These are phyloP conservation scores for Orientallactaga bullata DNA, from an alignment of 2,113 vertebrate species.

Conservation along the genomic window DNA sequence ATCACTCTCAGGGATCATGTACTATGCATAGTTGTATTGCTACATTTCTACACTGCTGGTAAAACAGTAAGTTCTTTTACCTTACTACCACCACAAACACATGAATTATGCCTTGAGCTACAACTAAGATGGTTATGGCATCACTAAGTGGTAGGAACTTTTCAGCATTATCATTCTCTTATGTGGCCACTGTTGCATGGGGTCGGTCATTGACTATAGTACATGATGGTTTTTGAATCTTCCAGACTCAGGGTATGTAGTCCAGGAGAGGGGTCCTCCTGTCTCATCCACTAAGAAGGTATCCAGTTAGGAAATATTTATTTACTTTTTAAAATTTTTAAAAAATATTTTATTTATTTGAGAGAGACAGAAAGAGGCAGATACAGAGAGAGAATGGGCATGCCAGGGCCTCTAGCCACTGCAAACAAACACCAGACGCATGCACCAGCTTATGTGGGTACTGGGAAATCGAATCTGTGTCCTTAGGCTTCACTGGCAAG, in stretches of 20 bases:
- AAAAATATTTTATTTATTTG: too few species aligned
- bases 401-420: too few species aligned
- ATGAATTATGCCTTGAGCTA: background rate
- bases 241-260: background rate
- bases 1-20: background rate
- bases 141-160: background rate
- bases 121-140: background rate
- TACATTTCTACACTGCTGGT: background rate
- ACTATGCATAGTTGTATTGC: background rate
- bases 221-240: background rate
- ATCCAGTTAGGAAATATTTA: background rate
- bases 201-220: background rate
- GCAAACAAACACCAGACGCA: too few species aligned
- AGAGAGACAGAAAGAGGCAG: too few species aligned
- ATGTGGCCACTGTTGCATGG: background rate
- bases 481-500: too few species aligned
- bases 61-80: background rate
- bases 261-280: background rate
- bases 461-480: too few species aligned
- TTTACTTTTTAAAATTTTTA: background rate
- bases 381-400: too few species aligned
- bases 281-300: background rate
- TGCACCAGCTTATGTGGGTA: too few species aligned
- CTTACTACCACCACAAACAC: background rate
- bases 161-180: background rate